Evolutionary conservation across 2,797 vertebrate species (phyloP), one percentile per base, ranked within the genome.

Genomic region (Phataginus tricuspis): DNA sequence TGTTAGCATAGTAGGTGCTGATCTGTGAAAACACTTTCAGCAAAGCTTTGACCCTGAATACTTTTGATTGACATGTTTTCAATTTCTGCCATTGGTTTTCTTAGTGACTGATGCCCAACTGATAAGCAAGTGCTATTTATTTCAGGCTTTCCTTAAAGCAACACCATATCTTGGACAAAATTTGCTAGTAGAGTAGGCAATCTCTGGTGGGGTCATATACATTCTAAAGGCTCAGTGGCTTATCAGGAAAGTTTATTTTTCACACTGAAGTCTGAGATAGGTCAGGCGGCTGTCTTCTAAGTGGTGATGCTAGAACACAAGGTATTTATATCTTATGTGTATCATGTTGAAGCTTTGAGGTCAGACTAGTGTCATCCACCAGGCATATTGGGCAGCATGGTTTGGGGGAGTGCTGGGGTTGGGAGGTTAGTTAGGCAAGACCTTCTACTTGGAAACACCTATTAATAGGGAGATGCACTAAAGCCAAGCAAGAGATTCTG

Each of bases 191-290:
- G 34, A 2, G 1, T 39, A 90, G 10, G 45, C 2, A 45, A 39
- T 68, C 6, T 21, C 7, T 66, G 11, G 2, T 74, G 8, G 63
- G 59, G 31, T 91, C 15, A 69, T 37, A 53, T 64, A 49, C n/a
- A 66, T 53, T 91, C 63, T 90, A 61, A 59, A 85, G 18, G 61
- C 15, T 75, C n/a, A 31, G 3, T 51, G n/a, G 31, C 45, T 85
- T 79, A 61, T 29, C 49, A 59, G 45, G 27, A 37, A 84, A 86
- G 6, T 61, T 59, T 86, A 34, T 83, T 95, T 90, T 42, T 80
- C 21, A 51, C 2, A 89, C 49, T 37, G 8, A 49, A n/a, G 53
- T 21, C 23, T 53, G 51, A 80, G 13, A n/a, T 5, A 53, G 12
- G 13, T 2, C 25, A 74, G 21, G 5, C 55, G 3, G 4, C 8